Conservation (phyloP, 2,888 invertebrate genomes). For the Himalopsyche kuldschensis region DNA sequence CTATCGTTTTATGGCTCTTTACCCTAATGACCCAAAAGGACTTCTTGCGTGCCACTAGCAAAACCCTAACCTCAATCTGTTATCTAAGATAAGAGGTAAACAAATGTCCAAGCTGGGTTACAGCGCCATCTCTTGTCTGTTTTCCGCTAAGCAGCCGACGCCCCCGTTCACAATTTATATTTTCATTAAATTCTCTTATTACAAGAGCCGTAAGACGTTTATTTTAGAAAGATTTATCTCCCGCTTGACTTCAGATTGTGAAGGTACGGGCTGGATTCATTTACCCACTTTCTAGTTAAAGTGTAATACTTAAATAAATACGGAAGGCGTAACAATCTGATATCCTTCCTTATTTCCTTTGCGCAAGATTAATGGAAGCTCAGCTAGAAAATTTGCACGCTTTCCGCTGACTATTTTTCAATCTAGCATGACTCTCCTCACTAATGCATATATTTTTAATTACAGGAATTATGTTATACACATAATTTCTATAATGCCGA, state of each 20-base stretch:
- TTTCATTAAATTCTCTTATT: conserved; percentile 33
- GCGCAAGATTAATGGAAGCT: conserved; percentile 11
- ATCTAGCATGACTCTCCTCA: background rate
- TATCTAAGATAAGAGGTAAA: conserved; percentile 21
- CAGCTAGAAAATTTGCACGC: background rate
- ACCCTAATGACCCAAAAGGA: background rate
- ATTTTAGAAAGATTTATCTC: conserved; percentile 20
- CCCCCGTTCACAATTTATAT: conserved; percentile 30
- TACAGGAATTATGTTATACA: background rate
- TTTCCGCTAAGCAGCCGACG: background rate
- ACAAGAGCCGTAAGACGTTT: conserved; percentile 25
- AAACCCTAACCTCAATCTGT: conserved; percentile 27
- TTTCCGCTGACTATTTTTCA: background rate
- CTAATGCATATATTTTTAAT: background rate
- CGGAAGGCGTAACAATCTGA: conserved; percentile 15
- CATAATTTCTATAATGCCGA: background rate
- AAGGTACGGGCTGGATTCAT: conserved; percentile 9
- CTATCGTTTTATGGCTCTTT: background rate
- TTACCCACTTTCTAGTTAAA: conserved; percentile 9
- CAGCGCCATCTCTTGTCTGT: background rate
- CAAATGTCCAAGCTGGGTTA: background rate
- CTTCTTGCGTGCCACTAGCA: background rate
- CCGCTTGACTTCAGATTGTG: background rate
- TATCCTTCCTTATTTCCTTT: conserved; percentile 15
- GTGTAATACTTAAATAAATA: conserved; percentile 15